These are phyloP conservation scores for Drosophila oshimai DNA, from an alignment of 1,140 invertebrate genomes.

Conservation along the genomic window DNA sequence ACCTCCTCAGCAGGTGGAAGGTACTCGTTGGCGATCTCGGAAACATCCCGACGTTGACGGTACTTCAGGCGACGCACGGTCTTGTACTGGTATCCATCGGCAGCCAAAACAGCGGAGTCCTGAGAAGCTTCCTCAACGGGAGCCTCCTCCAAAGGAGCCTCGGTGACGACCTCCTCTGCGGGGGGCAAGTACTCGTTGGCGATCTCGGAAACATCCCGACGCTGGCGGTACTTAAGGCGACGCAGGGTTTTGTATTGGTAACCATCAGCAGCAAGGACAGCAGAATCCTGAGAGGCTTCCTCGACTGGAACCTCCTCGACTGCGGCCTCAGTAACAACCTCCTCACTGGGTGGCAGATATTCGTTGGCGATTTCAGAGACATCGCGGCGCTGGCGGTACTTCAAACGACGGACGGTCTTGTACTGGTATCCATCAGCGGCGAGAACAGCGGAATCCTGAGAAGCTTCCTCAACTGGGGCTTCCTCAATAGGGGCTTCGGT, in stretches of 20 bases:
- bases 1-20: constrained; percentile 44
- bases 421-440: not conserved
- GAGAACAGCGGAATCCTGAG: not conserved
- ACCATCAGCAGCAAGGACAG: constrained; percentile 42
- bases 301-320: not conserved
- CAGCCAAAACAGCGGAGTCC: constrained; percentile 40
- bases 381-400: not conserved
- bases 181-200: constrained; percentile 45
- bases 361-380: constrained; percentile 38
- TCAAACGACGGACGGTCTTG: not conserved
- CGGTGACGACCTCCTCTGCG: constrained; percentile 7
- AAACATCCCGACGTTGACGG: constrained; percentile 59
- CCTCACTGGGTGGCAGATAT: constrained; percentile 52
- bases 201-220: constrained; percentile 59
- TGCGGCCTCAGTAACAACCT: not conserved
- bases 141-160: not conserved
- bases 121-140: constrained; percentile 21
- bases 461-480: not conserved
- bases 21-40: constrained; percentile 53
- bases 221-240: constrained; percentile 47
- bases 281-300: constrained; percentile 15
- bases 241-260: constrained; percentile 58
- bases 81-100: constrained; percentile 63
- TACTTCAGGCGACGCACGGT: constrained; percentile 59
- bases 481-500: not conserved